These are phyloP conservation scores for Aphelinus atriplicis DNA, from an alignment of 1,140 invertebrate genomes.

Conservation along the genomic window DNA sequence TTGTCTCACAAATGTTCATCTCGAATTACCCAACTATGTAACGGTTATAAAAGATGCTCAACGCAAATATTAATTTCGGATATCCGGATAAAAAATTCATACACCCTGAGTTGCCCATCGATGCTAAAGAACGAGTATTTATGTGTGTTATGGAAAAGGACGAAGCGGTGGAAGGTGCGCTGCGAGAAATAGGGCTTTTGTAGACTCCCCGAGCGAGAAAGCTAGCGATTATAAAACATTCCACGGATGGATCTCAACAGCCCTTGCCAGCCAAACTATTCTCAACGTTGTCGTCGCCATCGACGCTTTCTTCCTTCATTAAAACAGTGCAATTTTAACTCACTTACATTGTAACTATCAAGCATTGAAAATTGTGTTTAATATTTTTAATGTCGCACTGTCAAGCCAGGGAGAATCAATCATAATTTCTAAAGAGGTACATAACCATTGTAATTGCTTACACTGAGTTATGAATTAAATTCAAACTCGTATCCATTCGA, in stretches of 20 bases:
- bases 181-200: slow-evolving; percentile 84
- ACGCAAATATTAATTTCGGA: not conserved
- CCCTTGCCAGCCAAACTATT: slow-evolving; percentile 1
- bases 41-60: no score
- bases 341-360: not conserved
- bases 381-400: not conserved
- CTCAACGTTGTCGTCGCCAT: slow-evolving; percentile 33
- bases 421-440: no score
- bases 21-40: no score
- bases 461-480: no score
- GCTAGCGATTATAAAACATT: not conserved
- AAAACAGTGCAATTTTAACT: not conserved
- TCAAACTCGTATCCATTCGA: no score
- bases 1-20: no score
- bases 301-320: slow-evolving; percentile 32
- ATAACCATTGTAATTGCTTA: no score
- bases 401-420: not conserved
- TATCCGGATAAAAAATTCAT: slow-evolving; percentile 21
- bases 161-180: slow-evolving; percentile 83
- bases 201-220: slow-evolving; percentile 60
- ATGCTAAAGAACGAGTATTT: slow-evolving; percentile 52
- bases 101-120: not conserved
- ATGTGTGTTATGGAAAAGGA: slow-evolving; percentile 70
- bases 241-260: not conserved
- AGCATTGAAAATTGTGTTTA: not conserved